Evolutionary conservation across 2,888 invertebrate genomes (phyloP), one percentile per base, ranked within the genome.

Genomic region (Terebella lapidaria): DNA sequence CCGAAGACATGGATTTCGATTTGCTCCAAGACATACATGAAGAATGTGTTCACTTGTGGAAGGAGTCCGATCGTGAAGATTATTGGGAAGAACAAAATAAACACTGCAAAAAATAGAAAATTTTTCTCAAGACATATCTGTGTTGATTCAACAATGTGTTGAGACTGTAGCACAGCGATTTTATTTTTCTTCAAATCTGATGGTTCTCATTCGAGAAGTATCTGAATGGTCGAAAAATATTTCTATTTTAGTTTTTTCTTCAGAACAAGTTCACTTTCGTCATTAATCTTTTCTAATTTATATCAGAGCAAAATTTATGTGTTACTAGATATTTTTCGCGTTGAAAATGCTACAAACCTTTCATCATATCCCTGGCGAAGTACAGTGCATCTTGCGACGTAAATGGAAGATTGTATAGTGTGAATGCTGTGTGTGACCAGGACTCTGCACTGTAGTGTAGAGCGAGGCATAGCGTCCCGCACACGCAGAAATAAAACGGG

Each of bases 21-120:
- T 74, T 99, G 99, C 80, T 99, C 99, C 69, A 96, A 84, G n/a
- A 94, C 83, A 81, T 96, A 97, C 90, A 95, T 92, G 5, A 89
- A 81, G 79, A 97, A 95, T 0, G 99, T 99, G 77, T 95, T 96
- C 58, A 97, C 90, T 75, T 86, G 99, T 2, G 99, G 99, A 74
- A 99, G 91, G 52, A 99, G 83, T 1, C 99, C 99, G 65, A 97
- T 83, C 52, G 94, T 95, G 82, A 97, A 97, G 28, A 94, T 87
- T 54, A 97, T 75, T 0, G 99, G 99, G 80, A 97, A 93, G 79
- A 90, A 89, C 51, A 99, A 82, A 49, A 99, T 83, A 72, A 94
- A 87, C 63, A 88, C 81, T 68, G 65, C n/a, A 54, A 57, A 18
- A 18, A 58, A 60, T 1, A 35, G 20, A 56, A 26, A 35, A n/a